These are phyloP conservation scores for Mesocentrotus franciscanus DNA, from an alignment of 53 echinoderm and acorn worm genomes.

Conservation along the genomic window DNA sequence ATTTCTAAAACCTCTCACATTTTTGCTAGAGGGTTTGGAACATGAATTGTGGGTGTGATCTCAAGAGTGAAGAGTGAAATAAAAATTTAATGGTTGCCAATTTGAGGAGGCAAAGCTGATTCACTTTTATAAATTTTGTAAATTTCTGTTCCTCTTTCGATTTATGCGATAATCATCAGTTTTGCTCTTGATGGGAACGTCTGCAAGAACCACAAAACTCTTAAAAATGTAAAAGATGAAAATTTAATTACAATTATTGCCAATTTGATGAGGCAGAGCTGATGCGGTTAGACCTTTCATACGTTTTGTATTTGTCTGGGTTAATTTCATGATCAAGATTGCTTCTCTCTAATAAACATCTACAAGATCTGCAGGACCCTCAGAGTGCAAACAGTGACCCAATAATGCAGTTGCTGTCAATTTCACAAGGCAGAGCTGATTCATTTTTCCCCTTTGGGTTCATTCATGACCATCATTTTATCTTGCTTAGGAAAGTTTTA, in stretches of 20 bases:
- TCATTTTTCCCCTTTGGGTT: not conserved
- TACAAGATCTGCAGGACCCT: not conserved
- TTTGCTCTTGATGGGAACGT: too few relatives aligned
- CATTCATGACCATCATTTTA: too few relatives aligned
- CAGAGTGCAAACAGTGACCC: not conserved
- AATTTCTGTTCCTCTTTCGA: not conserved
- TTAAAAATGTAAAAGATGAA: too few relatives aligned
- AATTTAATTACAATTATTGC: too few relatives aligned
- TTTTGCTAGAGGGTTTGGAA: not conserved
- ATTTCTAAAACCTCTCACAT: not conserved
- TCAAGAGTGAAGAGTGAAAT: not conserved
- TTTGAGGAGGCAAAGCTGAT: not conserved
- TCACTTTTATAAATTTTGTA: not conserved
- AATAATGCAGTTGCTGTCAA: not conserved
- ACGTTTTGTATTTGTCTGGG: too few relatives aligned
- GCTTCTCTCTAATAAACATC: not conserved
- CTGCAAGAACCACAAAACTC: too few relatives aligned
- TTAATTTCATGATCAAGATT: not conserved
- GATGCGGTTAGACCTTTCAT: too few relatives aligned
- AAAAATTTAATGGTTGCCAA: not conserved
- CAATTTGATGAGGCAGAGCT: too few relatives aligned
- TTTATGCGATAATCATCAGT: not conserved
- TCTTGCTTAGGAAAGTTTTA: too few relatives aligned
- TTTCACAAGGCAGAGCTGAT: not conserved
- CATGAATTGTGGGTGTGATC: not conserved